Conservation (phyloP, 2,113 vertebrate genomes). For the Mungos mungo region DNA sequence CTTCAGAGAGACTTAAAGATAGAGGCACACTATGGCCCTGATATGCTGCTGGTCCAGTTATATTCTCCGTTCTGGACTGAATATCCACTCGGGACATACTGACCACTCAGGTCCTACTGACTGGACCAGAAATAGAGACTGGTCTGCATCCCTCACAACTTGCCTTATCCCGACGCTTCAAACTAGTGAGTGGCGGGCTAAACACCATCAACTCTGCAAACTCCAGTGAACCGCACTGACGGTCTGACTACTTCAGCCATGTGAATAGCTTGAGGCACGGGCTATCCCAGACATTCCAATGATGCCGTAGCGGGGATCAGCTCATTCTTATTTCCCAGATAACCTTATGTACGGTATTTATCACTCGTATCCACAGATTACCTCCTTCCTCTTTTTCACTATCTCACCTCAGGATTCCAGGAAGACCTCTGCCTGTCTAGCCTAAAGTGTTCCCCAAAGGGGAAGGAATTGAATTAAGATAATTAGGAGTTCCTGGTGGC, state of each 20-base stretch:
- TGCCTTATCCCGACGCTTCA: neutral
- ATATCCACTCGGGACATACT: neutral
- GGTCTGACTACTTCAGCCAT: neutral
- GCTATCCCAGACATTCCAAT: neutral
- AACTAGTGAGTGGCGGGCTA: neutral
- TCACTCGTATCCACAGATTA: neutral
- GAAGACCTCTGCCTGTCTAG: neutral
- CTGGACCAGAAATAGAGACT: neutral
- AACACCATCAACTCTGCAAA: neutral
- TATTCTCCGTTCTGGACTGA: neutral
- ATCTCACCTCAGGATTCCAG: neutral
- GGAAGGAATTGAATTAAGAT: neutral
- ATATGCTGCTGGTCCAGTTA: neutral
- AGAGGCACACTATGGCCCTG: neutral
- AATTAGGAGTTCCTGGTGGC: neutral
- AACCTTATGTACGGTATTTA: neutral
- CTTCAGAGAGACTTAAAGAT: neutral
- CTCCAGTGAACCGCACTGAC: accelerated
- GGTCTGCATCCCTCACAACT: neutral
- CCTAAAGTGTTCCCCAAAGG: neutral
- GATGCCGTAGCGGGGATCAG: neutral
- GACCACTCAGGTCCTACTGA: neutral
- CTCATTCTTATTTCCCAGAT: neutral
- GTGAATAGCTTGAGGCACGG: neutral
- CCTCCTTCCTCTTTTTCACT: neutral